Percentiles rank a stretch among this genome's conserved stretches.
These are phyloP conservation scores for Oscheius sp. DNA, from an alignment of 1,140 invertebrate species.

Conservation along the genomic window DNA sequence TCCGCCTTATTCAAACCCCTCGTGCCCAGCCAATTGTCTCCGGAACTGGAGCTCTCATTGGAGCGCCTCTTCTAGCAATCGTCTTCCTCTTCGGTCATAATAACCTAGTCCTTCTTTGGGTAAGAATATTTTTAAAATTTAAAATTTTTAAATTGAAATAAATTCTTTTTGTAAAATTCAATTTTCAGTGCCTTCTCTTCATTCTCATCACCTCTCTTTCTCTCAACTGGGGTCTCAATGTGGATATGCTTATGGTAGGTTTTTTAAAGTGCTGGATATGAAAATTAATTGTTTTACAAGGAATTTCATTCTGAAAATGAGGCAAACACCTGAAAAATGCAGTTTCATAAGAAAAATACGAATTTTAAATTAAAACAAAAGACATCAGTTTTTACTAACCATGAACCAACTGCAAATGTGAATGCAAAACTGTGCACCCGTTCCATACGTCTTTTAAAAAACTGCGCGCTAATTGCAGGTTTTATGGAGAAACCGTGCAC, in stretches of 20 bases:
- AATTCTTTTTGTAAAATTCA: too few relatives aligned
- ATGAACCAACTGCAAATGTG: too few relatives aligned
- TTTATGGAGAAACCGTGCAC: too few relatives aligned
- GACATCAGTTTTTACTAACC: too few relatives aligned
- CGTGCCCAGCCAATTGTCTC: slow-evolving; percentile 26
- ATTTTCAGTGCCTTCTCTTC: slow-evolving; percentile 2
- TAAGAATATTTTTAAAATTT: not conserved
- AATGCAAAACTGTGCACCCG: too few relatives aligned
- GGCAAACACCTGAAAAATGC: too few relatives aligned
- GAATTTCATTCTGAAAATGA: too few relatives aligned
- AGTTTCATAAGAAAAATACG: too few relatives aligned
- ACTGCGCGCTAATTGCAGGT: too few relatives aligned
- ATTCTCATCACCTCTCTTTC: slow-evolving; percentile 24
- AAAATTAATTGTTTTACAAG: not conserved
- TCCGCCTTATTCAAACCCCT: slow-evolving; percentile 11
- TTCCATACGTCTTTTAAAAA: too few relatives aligned
- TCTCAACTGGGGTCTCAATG: slow-evolving; percentile 34
- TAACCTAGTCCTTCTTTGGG: slow-evolving; percentile 7
- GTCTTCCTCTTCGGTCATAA: slow-evolving; percentile 25
- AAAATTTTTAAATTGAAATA: not conserved
- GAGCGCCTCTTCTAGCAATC: slow-evolving; percentile 17
- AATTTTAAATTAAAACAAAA: too few relatives aligned
- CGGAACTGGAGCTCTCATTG: slow-evolving; percentile 25
- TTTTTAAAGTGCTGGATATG: not conserved
- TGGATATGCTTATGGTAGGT: slow-evolving; percentile 32